Percentiles rank a stretch among this genome's conserved stretches.
Conservation (phyloP, 2,113 vertebrate genomes). For the Bolborhynchus lineola region DNA sequence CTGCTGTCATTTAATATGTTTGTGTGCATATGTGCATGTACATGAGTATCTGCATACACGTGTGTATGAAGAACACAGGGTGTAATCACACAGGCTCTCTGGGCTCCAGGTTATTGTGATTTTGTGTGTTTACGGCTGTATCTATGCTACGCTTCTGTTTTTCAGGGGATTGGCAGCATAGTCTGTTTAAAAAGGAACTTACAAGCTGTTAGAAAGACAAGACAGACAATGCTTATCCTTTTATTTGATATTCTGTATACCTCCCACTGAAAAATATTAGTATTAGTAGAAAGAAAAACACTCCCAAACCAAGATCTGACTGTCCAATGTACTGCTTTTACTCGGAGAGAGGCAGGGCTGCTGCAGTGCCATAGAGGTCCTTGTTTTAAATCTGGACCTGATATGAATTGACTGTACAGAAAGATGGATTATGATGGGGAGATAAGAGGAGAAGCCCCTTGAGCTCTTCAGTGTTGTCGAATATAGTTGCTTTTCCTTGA, state of each 20-base stretch:
- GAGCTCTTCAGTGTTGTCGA: not conserved
- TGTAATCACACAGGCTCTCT: not conserved
- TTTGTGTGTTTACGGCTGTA: accelerated
- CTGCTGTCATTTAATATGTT: not conserved
- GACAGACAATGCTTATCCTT: not conserved
- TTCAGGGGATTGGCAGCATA: not conserved
- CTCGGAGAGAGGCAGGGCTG: not conserved
- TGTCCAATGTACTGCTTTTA: not conserved
- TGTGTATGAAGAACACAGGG: not conserved
- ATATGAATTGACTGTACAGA: not conserved
- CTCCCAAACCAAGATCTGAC: not conserved
- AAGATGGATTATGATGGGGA: not conserved
- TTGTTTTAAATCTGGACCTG: not conserved
- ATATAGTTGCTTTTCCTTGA: not conserved
- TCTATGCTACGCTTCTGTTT: not conserved
- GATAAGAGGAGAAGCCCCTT: not conserved
- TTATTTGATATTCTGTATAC: not conserved
- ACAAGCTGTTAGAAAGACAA: not conserved
- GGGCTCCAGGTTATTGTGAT: accelerated
- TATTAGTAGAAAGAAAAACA: not conserved
- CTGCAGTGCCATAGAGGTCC: not conserved
- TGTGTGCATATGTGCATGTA: not conserved
- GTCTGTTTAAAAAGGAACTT: not conserved
- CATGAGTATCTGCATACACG: too few relatives aligned
- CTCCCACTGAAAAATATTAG: not conserved